phyloP scores from a whole-genome alignment of 1,140 invertebrate species.

The Drosophila bocki region DNA sequence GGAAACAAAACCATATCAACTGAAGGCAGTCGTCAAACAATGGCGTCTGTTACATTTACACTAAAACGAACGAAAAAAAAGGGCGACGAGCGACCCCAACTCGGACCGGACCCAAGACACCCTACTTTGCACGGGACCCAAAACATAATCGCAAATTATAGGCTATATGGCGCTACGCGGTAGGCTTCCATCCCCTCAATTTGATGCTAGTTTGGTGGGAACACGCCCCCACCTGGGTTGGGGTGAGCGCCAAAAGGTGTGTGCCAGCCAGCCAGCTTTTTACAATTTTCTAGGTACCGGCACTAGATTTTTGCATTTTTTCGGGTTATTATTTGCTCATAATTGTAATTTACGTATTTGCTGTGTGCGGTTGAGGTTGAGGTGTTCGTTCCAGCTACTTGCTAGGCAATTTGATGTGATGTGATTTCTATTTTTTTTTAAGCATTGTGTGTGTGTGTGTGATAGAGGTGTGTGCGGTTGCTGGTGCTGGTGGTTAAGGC shows the following conservation, averaged over 20 bases:
- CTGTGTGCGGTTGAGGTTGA: conserved; percentile 41
- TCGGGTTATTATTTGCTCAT: conserved; percentile 82
- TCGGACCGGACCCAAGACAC: conserved; percentile 16
- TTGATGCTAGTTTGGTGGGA: conserved; percentile 65
- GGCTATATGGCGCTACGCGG: conserved; percentile 69
- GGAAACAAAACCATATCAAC: conserved; percentile 47
- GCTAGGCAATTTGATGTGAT: conserved; percentile 72
- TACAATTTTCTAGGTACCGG: conserved; percentile 67
- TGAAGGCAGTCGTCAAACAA: conserved; percentile 43
- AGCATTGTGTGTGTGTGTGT: conserved; percentile 6
- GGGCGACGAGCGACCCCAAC: conserved; percentile 3
- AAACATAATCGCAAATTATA: conserved; percentile 83
- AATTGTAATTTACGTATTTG: conserved; percentile 83
- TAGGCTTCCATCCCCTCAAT: conserved; percentile 40
- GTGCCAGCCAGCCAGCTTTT: conserved; percentile 46
- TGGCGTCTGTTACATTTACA: conserved; percentile 16
- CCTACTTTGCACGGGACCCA: conserved; percentile 43
- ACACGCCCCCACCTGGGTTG: conserved; percentile 21
- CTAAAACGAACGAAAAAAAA: conserved; percentile 1
- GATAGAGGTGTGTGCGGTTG: conserved; percentile 38
- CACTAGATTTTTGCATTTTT: conserved; percentile 70
- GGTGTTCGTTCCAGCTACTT: conserved; percentile 65
- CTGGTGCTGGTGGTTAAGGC: conserved; percentile 41
- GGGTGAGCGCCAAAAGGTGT: conserved; percentile 14
- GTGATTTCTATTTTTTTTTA: conserved; percentile 64